Evolutionary conservation across 2,888 invertebrate species (phyloP), one percentile per base, ranked within the genome.

Genomic region (Lasioglossum morio): DNA sequence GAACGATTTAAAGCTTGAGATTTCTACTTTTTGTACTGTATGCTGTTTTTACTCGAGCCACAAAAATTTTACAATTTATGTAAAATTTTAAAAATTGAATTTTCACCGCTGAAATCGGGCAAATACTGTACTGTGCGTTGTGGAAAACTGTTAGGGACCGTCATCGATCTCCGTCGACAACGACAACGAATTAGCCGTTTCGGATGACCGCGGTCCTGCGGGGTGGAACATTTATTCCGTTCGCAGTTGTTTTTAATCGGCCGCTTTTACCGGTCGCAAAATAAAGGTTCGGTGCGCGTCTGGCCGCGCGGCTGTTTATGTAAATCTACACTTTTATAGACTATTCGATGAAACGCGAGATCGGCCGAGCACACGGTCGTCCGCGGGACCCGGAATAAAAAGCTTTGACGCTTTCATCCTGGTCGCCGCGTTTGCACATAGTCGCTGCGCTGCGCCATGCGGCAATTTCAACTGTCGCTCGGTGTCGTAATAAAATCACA

Each of bases 121-220:
- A 34, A 34, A 34, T 34, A n/a, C n/a, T n/a, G n/a, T n/a, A n/a
- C n/a, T n/a, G n/a, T n/a, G 34, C 34, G 34, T 34, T 3, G 34
- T 34, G 34, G 40, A 63, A 76, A 63, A 63, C 23, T 14, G 16
- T 12, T 19, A 63, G 46, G 69, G 34, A 12, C 34, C 63, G 46
- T 10, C 63, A 19, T 76, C 34, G n/a, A 46, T 75, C 8, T 53
- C 53, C 74, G 74, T 30, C 60, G 75, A 43, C 75, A 60, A 75
- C 60, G 37, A 34, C 37, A 5, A 37, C 37, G 75, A 75, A 75
- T 75, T 75, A 75, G 23, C 37, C 43, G 27, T 40, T 43, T 19
- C 60, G 60, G 60, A 75, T 60, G 75, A 75, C 72, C 46, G 72
- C 72, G 43, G 43, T 7, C 3, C 27, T 7, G 27, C 27, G 30